Conservation (phyloP, 2,113 vertebrate genomes). For the Colius striatus region DNA sequence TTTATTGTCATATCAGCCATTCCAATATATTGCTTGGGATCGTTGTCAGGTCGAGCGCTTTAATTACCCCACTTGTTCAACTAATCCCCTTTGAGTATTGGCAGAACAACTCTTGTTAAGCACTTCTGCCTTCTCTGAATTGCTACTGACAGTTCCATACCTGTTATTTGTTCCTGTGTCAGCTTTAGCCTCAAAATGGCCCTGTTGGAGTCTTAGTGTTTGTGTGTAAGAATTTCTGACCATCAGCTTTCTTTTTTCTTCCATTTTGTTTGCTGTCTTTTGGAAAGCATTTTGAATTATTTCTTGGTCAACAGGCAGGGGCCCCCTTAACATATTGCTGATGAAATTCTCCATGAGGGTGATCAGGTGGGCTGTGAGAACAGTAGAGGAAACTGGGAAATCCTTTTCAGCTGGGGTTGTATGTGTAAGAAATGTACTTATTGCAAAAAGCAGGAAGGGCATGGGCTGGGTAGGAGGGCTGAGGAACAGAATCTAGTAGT, state of each 20-base stretch:
- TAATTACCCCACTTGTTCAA: slow-evolving; percentile 47
- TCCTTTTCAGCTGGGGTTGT: neutral
- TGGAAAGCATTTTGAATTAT: neutral
- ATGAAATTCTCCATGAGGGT: neutral
- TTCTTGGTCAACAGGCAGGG: neutral
- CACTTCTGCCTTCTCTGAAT: neutral
- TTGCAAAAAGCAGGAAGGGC: neutral
- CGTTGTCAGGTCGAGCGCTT: slow-evolving; percentile 23
- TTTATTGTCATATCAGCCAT: slow-evolving; percentile 44
- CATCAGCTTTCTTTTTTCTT: neutral
- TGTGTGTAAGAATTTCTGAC: neutral
- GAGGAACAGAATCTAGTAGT: neutral
- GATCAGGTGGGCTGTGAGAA: neutral
- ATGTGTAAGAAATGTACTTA: neutral
- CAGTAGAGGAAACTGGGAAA: neutral
- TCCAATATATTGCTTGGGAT: slow-evolving; percentile 36
- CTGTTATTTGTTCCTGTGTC: neutral
- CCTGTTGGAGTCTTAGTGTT: neutral
- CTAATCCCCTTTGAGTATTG: slow-evolving; percentile 53
- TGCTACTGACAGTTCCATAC: neutral
- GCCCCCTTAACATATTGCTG: neutral
- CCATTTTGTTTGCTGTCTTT: neutral
- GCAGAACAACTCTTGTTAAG: slow-evolving; percentile 15
- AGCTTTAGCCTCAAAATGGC: neutral
- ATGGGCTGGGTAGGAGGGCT: neutral